Base-by-base conservation (phyloP, 2,113 vertebrate genomes). In the Chauna torquata region DNA sequence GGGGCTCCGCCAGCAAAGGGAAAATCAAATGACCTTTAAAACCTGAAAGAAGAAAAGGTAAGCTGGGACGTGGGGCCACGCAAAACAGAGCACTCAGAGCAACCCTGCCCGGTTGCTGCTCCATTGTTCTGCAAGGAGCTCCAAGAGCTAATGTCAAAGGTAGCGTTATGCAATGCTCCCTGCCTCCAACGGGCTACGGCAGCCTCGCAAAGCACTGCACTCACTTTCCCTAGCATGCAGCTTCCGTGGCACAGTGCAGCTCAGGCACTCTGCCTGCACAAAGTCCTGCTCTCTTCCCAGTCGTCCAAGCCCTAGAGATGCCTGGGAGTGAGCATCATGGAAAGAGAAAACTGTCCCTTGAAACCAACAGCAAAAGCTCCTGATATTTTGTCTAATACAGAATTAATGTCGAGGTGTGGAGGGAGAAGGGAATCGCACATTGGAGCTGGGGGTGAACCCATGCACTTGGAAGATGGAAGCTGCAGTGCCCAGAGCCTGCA, bases 391-490 rank as follows among this genome's bases (percentile, higher is more conserved):
- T 61, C 36, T 58, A 25, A 70, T 4, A 30, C 25, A 79, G 58
- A 82, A 14, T 3, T 0, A 24, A n/a, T 6, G 32, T 38, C 19
- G 3, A 34, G 11, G 38, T 1, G 16, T 1, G 2, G 14, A 58
- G 54, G 44, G 75, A 82, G 30, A 32, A 1, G 11, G 11, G 72
- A 84, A 25, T 49, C 47, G 4, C 34, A 54, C 15, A 15, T 34
- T 25, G 34, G 62, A 96, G 38, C 45, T 44, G 8, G 27, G n/a
- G 38, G 28, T 16, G 22, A 6, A 22, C 7, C 8, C 7, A 24
- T 16, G 47, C 76, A 50, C 9, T 8, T 36, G 20, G 58, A 20
- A 61, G n/a, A 36, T 61, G n/a, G 58, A 34, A n/a, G n/a, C 57
- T 59, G 57, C 22, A 42, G 57, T 22, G 19, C 57, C 20, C 20